phyloP scores from a whole-genome alignment of 2,113 vertebrate species.

The Ranitomeya variabilis region DNA sequence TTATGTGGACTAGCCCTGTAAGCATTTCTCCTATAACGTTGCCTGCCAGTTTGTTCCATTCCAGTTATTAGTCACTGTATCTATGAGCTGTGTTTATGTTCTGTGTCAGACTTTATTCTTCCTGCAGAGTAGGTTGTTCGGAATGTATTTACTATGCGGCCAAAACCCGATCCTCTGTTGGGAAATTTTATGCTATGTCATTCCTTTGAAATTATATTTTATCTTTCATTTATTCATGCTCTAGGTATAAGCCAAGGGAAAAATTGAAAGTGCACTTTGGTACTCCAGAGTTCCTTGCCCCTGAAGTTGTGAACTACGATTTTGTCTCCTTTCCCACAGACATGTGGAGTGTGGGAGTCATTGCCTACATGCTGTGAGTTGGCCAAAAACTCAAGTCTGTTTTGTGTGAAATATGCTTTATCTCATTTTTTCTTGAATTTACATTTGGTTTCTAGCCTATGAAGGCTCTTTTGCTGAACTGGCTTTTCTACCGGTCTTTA shows the following conservation, averaged over 20 bases:
- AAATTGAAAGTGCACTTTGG: conserved; percentile 95
- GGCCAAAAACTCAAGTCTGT: conserved; percentile 31
- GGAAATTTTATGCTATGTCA: neutral
- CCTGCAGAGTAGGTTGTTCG: conserved; percentile 1
- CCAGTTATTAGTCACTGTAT: conserved; percentile 37
- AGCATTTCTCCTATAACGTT: conserved; percentile 20
- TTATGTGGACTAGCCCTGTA: conserved; percentile 35
- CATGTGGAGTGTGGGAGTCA: conserved; percentile 98
- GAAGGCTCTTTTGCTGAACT: conserved; percentile 29
- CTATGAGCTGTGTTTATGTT: conserved; percentile 37
- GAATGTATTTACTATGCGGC: conserved; percentile 3
- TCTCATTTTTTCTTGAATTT: conserved; percentile 21
- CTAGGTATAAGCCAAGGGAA: conserved; percentile 94
- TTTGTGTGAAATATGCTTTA: conserved; percentile 3
- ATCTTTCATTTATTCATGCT: conserved; percentile 35
- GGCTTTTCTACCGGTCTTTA: conserved; percentile 2
- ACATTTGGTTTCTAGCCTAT: conserved; percentile 42
- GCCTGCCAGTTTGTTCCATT: conserved; percentile 30
- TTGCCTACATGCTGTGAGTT: conserved; percentile 96
- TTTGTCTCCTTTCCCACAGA: conserved; percentile 97
- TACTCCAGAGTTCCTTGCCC: conserved; percentile 94
- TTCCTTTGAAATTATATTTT: conserved; percentile 11
- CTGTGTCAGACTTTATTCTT: conserved; percentile 38
- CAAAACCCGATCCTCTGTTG: conserved; percentile 11
- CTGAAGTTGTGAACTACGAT: conserved; percentile 96